Conservation (phyloP, 2,797 vertebrate genomes). For the Zalophus californianus region DNA sequence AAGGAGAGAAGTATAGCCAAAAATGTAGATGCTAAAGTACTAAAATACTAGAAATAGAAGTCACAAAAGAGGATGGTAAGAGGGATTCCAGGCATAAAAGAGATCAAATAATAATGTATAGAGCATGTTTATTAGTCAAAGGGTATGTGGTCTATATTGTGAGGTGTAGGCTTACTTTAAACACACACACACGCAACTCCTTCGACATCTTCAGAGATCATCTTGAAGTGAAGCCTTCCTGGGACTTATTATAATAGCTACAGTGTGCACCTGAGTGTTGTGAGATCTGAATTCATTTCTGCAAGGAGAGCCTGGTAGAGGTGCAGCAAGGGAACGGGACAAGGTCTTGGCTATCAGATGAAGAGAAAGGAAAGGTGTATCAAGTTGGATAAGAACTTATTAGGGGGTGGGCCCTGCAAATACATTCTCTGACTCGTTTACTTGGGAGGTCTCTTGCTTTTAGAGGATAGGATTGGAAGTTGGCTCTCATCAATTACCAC, state of each 20-base stretch:
- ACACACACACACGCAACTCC: neutral
- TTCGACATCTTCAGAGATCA: neutral
- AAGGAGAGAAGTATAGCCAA: neutral
- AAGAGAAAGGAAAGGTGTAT: neutral
- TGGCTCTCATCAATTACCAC: neutral
- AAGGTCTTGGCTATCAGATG: neutral
- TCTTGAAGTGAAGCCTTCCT: neutral
- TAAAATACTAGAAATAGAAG: neutral
- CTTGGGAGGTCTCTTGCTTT: too few species aligned
- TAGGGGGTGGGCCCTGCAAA: neutral
- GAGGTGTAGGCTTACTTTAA: neutral
- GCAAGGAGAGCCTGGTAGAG: accelerated
- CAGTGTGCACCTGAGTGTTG: too few species aligned
- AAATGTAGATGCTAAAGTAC: neutral
- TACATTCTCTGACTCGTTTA: too few species aligned
- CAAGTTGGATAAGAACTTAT: neutral
- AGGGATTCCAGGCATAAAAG: neutral
- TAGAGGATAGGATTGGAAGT: neutral
- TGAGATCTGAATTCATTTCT: neutral
- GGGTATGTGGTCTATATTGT: neutral
- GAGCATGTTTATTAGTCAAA: neutral
- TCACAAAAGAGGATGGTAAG: neutral
- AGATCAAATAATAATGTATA: neutral
- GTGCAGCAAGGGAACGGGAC: neutral
- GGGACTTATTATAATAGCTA: too few species aligned